A percentile compares a stretch with the other conserved stretches of the same genome.
Conservation (phyloP, 2,113 vertebrate genomes). For the Dicentrarchus labrax region DNA sequence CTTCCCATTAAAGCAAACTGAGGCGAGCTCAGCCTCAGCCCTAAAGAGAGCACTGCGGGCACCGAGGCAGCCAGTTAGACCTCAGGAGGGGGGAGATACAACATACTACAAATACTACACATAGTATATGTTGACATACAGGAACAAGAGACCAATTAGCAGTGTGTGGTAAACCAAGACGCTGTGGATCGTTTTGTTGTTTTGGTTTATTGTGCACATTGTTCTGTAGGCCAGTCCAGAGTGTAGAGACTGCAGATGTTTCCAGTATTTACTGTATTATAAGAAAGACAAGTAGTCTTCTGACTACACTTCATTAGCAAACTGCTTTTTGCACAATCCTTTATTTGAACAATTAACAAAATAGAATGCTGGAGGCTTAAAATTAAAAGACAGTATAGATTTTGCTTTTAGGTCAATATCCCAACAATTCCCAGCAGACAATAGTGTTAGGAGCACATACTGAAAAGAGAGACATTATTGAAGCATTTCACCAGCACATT, state of each 20-base stretch:
- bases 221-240: conserved; percentile 66
- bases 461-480: conserved; percentile 72
- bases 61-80: conserved; percentile 59
- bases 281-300: conserved; percentile 70
- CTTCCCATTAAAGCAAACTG: conserved; percentile 70
- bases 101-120: conserved; percentile 51
- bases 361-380: conserved; percentile 81
- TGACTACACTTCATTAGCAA: conserved; percentile 77
- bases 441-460: conserved; percentile 83
- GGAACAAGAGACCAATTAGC: conserved; percentile 55
- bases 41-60: conserved; percentile 44
- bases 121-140: conserved; percentile 45
- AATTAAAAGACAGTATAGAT: conserved; percentile 82
- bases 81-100: conserved; percentile 42
- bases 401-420: conserved; percentile 74
- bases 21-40: conserved; percentile 34
- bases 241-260: conserved; percentile 64
- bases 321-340: conserved; percentile 82
- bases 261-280: conserved; percentile 51
- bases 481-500: conserved; percentile 78
- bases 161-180: conserved; percentile 63
- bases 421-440: conserved; percentile 81
- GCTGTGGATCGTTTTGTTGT: conserved; percentile 59
- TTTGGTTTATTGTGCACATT: conserved; percentile 81
- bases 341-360: conserved; percentile 86